phyloP scores from a whole-genome alignment of 1,140 invertebrate genomes.

The Babylonia areolata region DNA sequence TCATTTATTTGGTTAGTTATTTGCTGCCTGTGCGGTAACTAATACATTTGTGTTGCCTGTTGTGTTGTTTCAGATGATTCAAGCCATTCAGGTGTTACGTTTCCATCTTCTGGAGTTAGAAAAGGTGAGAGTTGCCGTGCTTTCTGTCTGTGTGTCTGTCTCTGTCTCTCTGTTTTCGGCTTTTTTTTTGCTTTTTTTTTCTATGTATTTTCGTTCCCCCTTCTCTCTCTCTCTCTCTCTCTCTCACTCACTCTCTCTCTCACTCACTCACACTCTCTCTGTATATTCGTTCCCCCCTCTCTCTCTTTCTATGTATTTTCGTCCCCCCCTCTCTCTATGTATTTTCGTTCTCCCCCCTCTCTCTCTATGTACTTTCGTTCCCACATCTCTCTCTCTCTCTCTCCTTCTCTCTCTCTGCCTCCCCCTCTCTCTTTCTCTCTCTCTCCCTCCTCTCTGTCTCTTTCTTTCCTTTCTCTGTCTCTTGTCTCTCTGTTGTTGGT shows the following conservation, averaged over 20 bases:
- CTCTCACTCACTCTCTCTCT: neutral
- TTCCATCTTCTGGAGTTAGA: slow-evolving; percentile 99
- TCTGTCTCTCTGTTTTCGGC: neutral
- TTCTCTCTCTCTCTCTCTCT: slow-evolving; percentile 11
- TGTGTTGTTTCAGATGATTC: slow-evolving; percentile 98
- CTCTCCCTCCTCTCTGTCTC: too few species aligned
- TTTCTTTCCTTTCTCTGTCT: too few species aligned
- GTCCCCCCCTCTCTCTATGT: too few species aligned
- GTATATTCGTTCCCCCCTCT: neutral
- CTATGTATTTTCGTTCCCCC: neutral
- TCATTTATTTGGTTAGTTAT: neutral
- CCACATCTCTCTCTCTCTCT: too few species aligned
- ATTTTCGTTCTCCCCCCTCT: too few species aligned
- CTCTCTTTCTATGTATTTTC: too few species aligned
- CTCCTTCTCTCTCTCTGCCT: too few species aligned
- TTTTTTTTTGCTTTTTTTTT: neutral
- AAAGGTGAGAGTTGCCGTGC: slow-evolving; percentile 90
- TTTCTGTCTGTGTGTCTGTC: neutral
- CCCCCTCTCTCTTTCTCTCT: too few species aligned
- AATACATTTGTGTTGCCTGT: neutral
- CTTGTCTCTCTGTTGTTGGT: too few species aligned
- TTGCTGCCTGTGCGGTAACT: neutral
- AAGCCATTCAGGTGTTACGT: slow-evolving; percentile 99
- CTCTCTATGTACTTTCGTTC: too few species aligned
- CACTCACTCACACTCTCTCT: neutral